Base-by-base conservation (phyloP, 2,888 invertebrate genomes). In the Latrodectus hesperus region DNA sequence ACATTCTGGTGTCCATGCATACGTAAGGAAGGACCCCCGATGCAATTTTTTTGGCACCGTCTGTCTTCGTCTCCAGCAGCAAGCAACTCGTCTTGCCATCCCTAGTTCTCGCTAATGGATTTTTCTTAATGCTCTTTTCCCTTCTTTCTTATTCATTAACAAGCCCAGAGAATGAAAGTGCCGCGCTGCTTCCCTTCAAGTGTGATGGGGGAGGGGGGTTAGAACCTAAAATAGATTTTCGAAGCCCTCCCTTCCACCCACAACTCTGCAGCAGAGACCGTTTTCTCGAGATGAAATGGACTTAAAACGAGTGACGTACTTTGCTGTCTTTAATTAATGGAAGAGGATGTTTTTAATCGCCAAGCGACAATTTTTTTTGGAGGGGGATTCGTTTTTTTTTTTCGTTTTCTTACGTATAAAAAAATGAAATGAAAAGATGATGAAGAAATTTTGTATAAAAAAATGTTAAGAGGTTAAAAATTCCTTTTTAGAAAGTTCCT, bases 321-420 rank as follows among this genome's bases (percentile, higher is more conserved):
- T 70, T 71, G 70, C 75, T 71, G 80, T 71, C 80, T 86, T 86
- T 86, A 86, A 86, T 86, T 86, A 86, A 86, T 86, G 80, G 55
- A 86, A 80, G 71, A 86, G 85, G 85, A 80, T 86, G 85, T 86
- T 86, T 86, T 86, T 86, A 86, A 86, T 86, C 85, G 85, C 68
- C 70, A 80, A 74, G 79, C 75, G 84, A 85, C 73, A 73, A 75
- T 22, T 65, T 70, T 80, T 85, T 85, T 64, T 65, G 38, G 38
- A 3, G 38, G 38, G 38, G 38, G 38, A 71, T 73, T 60, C 10
- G 52, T 71, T 17, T 60, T 80, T 52, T n/a, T 52, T 65, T 64
- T 26, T 26, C 22, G 11, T 51, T 65, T 80, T 79, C 1, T 60
- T 55, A n/a, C 51, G n/a, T 5, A 51, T 10, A 3, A 38, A 38